phyloP scores from a whole-genome alignment of 2,113 vertebrate species.

The Grus americana region DNA sequence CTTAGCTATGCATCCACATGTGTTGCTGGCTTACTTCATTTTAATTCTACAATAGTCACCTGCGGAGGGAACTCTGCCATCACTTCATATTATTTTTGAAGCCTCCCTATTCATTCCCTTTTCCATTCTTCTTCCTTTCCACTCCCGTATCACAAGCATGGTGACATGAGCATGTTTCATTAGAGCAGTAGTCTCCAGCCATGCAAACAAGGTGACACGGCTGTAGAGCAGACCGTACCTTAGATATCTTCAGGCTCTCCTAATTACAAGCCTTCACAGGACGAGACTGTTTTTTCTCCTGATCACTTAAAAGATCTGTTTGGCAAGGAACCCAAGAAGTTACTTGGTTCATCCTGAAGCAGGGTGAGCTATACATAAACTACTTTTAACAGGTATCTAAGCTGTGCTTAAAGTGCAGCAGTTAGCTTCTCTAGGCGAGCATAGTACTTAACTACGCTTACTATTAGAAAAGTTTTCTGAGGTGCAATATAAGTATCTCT shows the following conservation, averaged over 20 bases:
- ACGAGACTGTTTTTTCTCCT: not conserved
- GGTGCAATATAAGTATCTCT: not conserved
- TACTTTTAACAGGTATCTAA: not conserved
- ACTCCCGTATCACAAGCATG: not conserved
- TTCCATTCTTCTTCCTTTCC: not conserved
- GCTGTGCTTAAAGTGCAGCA: not conserved
- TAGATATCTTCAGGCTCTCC: not conserved
- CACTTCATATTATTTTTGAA: not conserved
- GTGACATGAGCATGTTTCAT: not conserved
- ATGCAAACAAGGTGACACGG: not conserved
- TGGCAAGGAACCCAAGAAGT: not conserved
- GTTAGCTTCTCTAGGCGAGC: not conserved
- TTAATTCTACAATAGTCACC: not conserved
- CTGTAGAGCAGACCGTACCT: not conserved
- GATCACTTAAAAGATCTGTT: not conserved
- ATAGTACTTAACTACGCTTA: not conserved
- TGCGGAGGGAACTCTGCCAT: not conserved
- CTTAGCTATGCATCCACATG: not conserved
- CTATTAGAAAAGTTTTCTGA: not conserved
- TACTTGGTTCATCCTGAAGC: not conserved
- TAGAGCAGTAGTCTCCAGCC: not conserved
- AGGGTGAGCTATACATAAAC: not conserved
- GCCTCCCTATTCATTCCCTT: not conserved
- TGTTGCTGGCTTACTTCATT: not conserved
- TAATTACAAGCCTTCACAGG: not conserved